Conservation (phyloP, 2,113 vertebrate genomes). For the Pluvianellus socialis region DNA sequence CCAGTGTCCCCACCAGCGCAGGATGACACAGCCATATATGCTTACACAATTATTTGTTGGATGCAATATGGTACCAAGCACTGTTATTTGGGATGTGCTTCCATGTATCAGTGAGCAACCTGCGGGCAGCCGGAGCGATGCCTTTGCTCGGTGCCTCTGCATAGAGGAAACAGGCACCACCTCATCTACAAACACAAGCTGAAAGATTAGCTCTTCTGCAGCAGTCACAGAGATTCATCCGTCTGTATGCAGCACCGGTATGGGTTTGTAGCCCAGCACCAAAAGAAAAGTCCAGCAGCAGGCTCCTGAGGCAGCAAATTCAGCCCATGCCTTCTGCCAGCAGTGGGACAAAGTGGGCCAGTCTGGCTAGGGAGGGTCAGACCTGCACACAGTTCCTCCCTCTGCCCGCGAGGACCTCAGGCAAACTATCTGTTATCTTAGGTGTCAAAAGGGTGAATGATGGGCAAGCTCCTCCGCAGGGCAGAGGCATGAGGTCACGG, state of each 20-base stretch:
- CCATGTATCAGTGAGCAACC: rapidly evolving
- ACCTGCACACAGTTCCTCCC: background rate
- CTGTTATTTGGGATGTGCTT: background rate
- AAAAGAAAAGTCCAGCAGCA: background rate
- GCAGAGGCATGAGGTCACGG: background rate
- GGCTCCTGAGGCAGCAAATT: background rate
- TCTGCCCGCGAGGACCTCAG: background rate
- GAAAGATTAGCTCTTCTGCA: background rate
- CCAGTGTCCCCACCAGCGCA: background rate
- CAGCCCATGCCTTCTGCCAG: background rate
- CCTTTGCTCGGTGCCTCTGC: background rate
- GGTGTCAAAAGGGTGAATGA: background rate
- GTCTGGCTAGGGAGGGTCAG: background rate
- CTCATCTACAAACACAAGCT: background rate
- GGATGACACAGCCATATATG: background rate
- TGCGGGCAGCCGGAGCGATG: rapidly evolving
- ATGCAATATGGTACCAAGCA: background rate
- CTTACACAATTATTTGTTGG: background rate
- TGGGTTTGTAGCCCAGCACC: background rate
- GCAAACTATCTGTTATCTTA: background rate
- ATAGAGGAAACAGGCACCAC: background rate
- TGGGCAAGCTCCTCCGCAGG: background rate
- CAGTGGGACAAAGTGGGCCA: background rate
- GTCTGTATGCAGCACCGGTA: background rate
- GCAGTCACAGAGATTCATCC: background rate